A percentile compares a stretch with the other conserved stretches of the same genome.
These are phyloP conservation scores for Phylloscopus trochilus DNA, from an alignment of 2,113 vertebrate genomes.

Conservation along the genomic window DNA sequence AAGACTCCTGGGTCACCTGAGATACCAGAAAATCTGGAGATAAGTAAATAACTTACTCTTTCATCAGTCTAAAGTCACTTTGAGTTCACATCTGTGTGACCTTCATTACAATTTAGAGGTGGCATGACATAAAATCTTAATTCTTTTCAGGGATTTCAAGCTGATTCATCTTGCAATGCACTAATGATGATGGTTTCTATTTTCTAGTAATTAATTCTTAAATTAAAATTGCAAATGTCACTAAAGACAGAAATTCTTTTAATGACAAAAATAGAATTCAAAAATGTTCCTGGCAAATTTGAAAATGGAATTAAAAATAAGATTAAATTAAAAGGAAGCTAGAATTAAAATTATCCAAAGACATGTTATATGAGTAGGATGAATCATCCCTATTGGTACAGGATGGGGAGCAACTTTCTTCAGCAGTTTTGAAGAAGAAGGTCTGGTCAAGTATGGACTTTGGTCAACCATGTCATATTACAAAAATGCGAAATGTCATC, in stretches of 20 bases:
- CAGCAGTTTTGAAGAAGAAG: neutral
- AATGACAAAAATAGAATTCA: neutral
- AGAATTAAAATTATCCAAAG: neutral
- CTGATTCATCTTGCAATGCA: neutral
- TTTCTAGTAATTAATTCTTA: neutral
- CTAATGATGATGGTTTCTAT: neutral
- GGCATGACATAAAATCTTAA: neutral
- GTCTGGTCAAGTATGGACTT: neutral
- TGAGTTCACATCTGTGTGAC: neutral
- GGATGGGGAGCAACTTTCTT: neutral
- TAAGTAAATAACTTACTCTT: neutral
- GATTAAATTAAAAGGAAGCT: neutral
- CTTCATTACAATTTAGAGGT: neutral
- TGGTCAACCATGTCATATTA: neutral
- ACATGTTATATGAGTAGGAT: neutral
- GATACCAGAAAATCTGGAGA: neutral
- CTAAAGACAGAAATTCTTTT: neutral
- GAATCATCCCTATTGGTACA: neutral
- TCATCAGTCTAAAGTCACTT: neutral
- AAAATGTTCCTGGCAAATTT: neutral
- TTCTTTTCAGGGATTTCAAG: neutral
- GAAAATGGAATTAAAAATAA: neutral
- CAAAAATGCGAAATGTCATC: neutral
- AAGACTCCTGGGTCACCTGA: neutral
- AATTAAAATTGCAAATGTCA: neutral